phyloP scores from a whole-genome alignment of 1,140 invertebrate species.

The Pogonus chalceus region DNA sequence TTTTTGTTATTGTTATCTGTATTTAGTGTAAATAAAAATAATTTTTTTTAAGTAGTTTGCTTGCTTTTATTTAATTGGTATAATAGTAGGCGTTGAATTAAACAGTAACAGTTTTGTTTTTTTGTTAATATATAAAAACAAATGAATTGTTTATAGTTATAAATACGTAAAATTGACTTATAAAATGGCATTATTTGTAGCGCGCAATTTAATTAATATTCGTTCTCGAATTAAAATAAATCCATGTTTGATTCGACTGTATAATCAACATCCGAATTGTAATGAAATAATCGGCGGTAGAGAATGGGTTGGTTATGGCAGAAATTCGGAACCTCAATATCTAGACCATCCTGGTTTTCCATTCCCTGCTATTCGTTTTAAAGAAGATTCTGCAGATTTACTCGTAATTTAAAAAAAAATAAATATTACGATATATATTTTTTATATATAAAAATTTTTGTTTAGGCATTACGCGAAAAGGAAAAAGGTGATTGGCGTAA shows the following conservation, averaged over 20 bases:
- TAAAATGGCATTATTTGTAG: neutral
- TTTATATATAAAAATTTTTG: no score
- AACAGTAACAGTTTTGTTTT: no score
- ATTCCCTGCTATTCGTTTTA: constrained; percentile 84
- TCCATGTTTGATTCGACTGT: no score
- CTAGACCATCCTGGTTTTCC: constrained; percentile 72
- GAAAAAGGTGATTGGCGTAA: constrained; percentile 94
- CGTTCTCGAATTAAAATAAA: neutral
- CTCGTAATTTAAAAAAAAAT: no score
- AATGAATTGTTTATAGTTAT: no score
- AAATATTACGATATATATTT: no score
- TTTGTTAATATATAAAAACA: no score
- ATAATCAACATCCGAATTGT: neutral
- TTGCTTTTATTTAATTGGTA: no score
- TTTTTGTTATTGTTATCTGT: no score
- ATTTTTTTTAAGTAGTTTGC: no score
- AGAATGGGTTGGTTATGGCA: constrained; percentile 84
- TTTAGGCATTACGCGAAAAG: constrained; percentile 70
- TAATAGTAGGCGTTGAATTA: no score
- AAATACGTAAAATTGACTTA: neutral
- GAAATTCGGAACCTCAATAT: constrained; percentile 72
- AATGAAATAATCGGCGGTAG: constrained; percentile 58
- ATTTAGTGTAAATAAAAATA: no score
- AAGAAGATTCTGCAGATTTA: constrained; percentile 49
- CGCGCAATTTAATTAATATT: neutral